Evolutionary conservation across 2,113 vertebrate genomes (phyloP), one percentile per base, ranked within the genome.

Genomic region (Lepus americanus): DNA sequence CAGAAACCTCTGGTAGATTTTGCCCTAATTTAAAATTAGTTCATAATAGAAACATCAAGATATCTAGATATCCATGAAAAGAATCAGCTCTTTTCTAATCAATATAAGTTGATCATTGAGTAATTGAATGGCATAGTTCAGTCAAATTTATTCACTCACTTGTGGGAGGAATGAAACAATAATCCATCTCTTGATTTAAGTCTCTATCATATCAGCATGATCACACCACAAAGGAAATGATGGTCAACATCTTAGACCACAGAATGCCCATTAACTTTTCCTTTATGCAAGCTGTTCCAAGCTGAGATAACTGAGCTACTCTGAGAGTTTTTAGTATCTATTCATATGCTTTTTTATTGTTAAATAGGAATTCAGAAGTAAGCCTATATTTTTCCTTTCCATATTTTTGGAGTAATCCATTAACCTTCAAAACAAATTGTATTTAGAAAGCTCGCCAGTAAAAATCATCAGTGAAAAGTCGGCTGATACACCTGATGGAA

Each of bases 131-230:
- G 9, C 73, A 66, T 49, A 80, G 31, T 39, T 66, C 33, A 67
- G 36, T 79, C 64, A 67, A 79, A 31, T 13, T 73, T 55, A 79
- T 73, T 74, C 80, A 64, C 31, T 73, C 31, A 33, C 31, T 66
- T 3, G 79, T 86, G 49, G 1, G 7, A 85, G 4, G 79, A 33
- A 39, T n/a, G 8, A 22, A 63, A 27, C 14, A 70, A 31, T 31
- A 88, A 51, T 74, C 31, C 64, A 55, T 29, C 14, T 55, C 44
- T 64, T 90, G 44, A 90, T 66, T 87, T 90, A 87, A 87, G 27
- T 51, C 3, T 77, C 3, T 77, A 23, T 82, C n/a, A 14, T 55
- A 36, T 64, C 27, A 86, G n/a, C 9, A 67, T 17, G 61, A 33
- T 20, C 5, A 63, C 63, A 31, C 20, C 11, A 31, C 44, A 69